A percentile compares a stretch with the other conserved stretches of the same genome.
Evolutionary conservation across 2,888 invertebrate species (phyloP).

Genomic region (Acanthosepion esculentum): DNA sequence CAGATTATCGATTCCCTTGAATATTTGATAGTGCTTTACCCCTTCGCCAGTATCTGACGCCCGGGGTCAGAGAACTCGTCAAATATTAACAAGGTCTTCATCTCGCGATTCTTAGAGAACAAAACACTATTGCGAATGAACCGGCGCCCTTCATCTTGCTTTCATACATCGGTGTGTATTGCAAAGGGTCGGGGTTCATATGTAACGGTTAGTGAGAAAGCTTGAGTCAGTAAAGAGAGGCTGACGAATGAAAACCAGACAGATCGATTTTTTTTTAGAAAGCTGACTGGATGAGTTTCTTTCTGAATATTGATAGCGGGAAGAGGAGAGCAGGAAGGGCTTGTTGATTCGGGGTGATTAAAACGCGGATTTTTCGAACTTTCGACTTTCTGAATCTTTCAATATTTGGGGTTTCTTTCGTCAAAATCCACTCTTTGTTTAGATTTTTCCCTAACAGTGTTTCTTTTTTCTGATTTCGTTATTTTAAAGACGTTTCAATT

Average conservation of each 20-base stretch:
- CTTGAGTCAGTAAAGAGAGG: neutral
- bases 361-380: neutral
- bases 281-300: neutral
- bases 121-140: neutral
- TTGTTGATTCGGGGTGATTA: no score
- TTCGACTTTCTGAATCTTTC: neutral
- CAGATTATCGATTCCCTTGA: neutral
- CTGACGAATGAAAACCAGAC: neutral
- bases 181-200: neutral
- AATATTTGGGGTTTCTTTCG: neutral
- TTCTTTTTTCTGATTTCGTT: no score
- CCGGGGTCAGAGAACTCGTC: neutral
- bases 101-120: neutral
- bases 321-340: no score
- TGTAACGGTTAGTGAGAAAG: neutral
- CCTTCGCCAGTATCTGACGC: neutral
- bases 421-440: no score
- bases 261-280: neutral
- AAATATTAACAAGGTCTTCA: slow-evolving; percentile 10
- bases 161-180: neutral
- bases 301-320: neutral
- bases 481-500: no score
- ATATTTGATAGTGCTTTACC: slow-evolving; percentile 4
- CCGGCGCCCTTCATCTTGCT: neutral
- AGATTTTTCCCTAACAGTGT: no score